These are phyloP conservation scores for Bombus waltoni DNA, from an alignment of 1,140 invertebrate genomes.

Conservation along the genomic window DNA sequence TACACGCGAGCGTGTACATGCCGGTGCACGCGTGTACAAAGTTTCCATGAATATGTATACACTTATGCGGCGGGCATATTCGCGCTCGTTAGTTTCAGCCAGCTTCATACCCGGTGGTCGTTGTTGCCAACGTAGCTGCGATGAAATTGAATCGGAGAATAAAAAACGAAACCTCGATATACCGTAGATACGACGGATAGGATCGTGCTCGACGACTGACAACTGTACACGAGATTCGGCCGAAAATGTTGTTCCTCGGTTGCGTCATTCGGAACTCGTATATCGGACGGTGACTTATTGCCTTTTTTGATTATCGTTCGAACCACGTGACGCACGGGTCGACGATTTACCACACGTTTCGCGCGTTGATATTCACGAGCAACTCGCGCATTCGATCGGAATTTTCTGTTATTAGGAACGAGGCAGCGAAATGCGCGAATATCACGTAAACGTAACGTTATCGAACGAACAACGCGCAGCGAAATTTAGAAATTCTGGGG, in stretches of 20 bases:
- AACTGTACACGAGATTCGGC: too few relatives aligned
- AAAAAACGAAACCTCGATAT: neutral
- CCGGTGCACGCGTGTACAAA: slow-evolving; percentile 2
- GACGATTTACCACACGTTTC: neutral
- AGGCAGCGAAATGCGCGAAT: too few relatives aligned
- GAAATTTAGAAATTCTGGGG: neutral
- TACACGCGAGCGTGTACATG: slow-evolving; percentile 14
- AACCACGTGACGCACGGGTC: neutral
- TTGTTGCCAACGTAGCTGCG: slow-evolving; percentile 34
- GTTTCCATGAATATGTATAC: slow-evolving; percentile 52
- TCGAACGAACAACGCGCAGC: neutral
- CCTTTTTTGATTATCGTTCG: neutral
- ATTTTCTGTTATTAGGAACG: neutral
- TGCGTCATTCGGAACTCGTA: neutral
- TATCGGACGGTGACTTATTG: neutral
- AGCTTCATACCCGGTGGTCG: slow-evolving; percentile 19
- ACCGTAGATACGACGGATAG: too few relatives aligned
- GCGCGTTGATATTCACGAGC: too few relatives aligned
- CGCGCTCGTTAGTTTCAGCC: slow-evolving; percentile 53
- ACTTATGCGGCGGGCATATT: slow-evolving; percentile 39
- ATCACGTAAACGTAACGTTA: neutral
- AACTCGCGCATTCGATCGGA: neutral
- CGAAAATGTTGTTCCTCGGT: neutral
- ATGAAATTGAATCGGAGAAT: slow-evolving; percentile 21
- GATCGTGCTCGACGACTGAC: too few relatives aligned